A percentile compares a stretch with the other conserved stretches of the same genome.
Conservation (phyloP, 2,113 vertebrate genomes). For the Dromas ardeola region DNA sequence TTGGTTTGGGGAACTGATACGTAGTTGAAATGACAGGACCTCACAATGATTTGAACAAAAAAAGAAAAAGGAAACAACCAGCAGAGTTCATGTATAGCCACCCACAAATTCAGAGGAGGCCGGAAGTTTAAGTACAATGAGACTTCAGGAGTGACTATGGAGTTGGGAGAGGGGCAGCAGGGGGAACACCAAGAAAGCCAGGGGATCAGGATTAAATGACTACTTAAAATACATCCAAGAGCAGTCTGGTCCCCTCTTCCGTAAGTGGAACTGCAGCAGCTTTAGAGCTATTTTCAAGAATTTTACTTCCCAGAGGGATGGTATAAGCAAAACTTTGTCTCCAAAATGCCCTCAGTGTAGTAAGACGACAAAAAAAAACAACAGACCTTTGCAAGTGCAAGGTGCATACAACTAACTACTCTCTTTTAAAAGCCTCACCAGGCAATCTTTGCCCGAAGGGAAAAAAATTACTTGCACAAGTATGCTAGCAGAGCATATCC, state of each 20-base stretch:
- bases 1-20: conserved; percentile 50
- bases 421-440: not conserved
- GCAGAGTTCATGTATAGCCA: not conserved
- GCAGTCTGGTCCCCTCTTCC: conserved; percentile 17
- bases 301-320: not conserved
- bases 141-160: not conserved
- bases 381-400: not conserved
- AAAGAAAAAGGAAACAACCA: conserved; percentile 12
- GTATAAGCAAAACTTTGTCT: not conserved
- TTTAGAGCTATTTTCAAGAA: conserved; percentile 19
- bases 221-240: conserved; percentile 28
- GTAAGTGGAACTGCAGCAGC: conserved; percentile 30
- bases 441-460: not conserved
- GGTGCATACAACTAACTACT: not conserved
- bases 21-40: conserved; percentile 66
- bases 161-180: not conserved
- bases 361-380: not conserved
- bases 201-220: not conserved
- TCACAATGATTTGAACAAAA: conserved; percentile 8
- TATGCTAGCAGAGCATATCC: not conserved
- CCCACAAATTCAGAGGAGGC: not conserved
- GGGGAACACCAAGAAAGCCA: not conserved
- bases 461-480: not conserved
- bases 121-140: not conserved
- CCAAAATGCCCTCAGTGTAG: not conserved